Percentiles rank a stretch among this genome's conserved stretches.
Evolutionary conservation across 2,888 invertebrate species (phyloP).

Genomic region (Tanypteryx hageni): DNA sequence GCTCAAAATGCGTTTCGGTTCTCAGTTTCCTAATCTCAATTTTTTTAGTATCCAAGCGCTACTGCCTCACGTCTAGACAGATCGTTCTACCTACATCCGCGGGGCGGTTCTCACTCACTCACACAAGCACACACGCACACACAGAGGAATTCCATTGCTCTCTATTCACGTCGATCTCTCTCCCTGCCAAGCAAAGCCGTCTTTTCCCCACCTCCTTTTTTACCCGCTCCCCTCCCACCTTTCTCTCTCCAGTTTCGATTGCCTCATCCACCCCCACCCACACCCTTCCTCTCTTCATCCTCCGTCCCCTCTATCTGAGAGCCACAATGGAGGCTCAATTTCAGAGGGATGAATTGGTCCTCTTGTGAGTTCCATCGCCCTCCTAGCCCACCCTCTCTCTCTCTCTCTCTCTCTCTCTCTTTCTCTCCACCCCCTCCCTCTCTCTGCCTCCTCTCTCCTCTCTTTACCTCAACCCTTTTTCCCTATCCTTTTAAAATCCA

Average conservation of each 20-base stretch:
- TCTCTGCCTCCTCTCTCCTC: neutral
- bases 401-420: neutral
- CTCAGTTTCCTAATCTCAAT: too few species aligned
- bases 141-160: conserved; percentile 21
- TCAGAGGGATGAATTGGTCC: conserved; percentile 63
- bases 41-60: too few species aligned
- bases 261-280: neutral
- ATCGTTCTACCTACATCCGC: too few species aligned
- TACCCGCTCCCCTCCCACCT: neutral
- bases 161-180: conserved; percentile 5
- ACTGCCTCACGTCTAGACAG: too few species aligned
- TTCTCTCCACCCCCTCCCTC: neutral
- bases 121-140: neutral
- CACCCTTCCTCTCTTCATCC: conserved; percentile 14
- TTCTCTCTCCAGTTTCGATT: neutral
- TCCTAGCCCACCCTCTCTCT: neutral
- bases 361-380: conserved; percentile 43
- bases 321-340: conserved; percentile 59
- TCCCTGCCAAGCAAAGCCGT: neutral
- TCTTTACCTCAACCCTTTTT: neutral
- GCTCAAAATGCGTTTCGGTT: too few species aligned
- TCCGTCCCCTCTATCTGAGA: neutral
- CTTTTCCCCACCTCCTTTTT: neutral
- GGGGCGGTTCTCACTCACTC: too few species aligned
- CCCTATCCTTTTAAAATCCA: neutral